phyloP scores from a whole-genome alignment of 2,113 vertebrate species.

The Sylvilagus bachmani region DNA sequence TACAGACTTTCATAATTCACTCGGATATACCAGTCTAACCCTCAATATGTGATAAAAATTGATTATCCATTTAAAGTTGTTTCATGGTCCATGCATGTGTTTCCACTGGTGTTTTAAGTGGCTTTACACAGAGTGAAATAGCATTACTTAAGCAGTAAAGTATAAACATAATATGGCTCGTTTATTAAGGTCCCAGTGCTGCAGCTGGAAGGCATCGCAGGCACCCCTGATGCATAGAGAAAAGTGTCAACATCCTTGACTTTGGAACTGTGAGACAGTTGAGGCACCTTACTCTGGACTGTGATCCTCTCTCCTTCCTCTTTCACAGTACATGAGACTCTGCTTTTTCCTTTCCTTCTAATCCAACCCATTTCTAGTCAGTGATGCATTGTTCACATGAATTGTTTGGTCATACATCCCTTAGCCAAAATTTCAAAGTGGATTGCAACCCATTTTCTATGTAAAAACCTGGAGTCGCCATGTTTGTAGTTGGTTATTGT shows the following conservation, averaged over 20 bases:
- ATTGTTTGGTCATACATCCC: constrained; percentile 42
- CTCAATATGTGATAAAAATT: constrained; percentile 90
- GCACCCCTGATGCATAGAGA: constrained; percentile 58
- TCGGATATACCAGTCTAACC: constrained; percentile 83
- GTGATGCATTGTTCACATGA: constrained; percentile 29
- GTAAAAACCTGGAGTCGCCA: constrained; percentile 10
- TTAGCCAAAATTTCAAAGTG: constrained; percentile 40
- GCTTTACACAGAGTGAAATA: constrained; percentile 83
- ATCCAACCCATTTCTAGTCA: constrained; percentile 31
- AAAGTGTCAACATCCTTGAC: constrained; percentile 55
- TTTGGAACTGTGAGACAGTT: constrained; percentile 32
- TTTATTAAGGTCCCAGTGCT: constrained; percentile 81
- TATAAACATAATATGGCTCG: constrained; percentile 78
- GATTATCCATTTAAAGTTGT: constrained; percentile 90
- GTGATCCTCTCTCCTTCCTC: constrained; percentile 16
- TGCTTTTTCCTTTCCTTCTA: constrained; percentile 1
- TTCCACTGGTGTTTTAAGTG: constrained; percentile 86
- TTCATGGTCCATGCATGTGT: constrained; percentile 87
- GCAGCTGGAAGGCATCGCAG: constrained; percentile 72
- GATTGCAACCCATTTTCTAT: constrained; percentile 32
- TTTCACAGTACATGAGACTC: neutral
- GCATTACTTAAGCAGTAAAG: constrained; percentile 86
- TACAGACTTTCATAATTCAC: constrained; percentile 86
- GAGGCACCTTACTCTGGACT: neutral
- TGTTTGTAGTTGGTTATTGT: constrained; percentile 34